Conservation (phyloP, 2,797 vertebrate genomes). For the Apogon talboti region DNA sequence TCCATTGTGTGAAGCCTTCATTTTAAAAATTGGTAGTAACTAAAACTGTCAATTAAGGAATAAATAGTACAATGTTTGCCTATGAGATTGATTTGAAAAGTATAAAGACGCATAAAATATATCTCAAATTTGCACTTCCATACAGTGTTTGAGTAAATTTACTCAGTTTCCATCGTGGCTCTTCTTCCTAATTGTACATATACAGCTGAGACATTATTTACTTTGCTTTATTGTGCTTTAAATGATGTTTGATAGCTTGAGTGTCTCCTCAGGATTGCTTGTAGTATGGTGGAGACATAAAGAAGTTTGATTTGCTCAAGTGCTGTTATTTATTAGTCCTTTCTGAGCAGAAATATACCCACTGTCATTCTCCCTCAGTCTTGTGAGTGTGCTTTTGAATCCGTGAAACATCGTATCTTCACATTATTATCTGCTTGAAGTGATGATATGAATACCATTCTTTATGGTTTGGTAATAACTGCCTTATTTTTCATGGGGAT, state of each 20-base stretch:
- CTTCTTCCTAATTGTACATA: slow-evolving; percentile 23
- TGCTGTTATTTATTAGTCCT: slow-evolving; percentile 73
- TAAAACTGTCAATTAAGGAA: too few relatives aligned
- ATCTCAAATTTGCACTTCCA: too few relatives aligned
- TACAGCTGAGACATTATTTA: slow-evolving; percentile 55
- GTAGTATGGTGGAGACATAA: slow-evolving; percentile 56
- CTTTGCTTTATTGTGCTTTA: slow-evolving; percentile 59
- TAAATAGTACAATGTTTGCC: too few relatives aligned
- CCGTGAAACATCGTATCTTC: slow-evolving; percentile 69
- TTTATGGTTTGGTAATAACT: slow-evolving; percentile 82
- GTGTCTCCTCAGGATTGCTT: slow-evolving; percentile 47
- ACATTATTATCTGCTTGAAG: slow-evolving; percentile 75
- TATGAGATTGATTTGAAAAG: too few relatives aligned
- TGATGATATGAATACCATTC: slow-evolving; percentile 73
- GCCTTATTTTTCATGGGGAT: slow-evolving; percentile 80
- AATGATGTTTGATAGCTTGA: slow-evolving; percentile 56
- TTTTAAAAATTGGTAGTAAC: too few relatives aligned
- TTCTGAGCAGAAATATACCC: slow-evolving; percentile 62
- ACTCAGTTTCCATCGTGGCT: not conserved
- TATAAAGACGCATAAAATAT: too few relatives aligned
- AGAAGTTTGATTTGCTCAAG: slow-evolving; percentile 73
- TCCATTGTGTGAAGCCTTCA: too few relatives aligned
- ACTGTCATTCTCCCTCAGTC: slow-evolving; percentile 43
- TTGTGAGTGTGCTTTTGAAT: slow-evolving; percentile 64
- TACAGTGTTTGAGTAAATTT: not conserved